Evolutionary conservation across 2,888 invertebrate genomes (phyloP).

Genomic region (Tetropium fuscum): DNA sequence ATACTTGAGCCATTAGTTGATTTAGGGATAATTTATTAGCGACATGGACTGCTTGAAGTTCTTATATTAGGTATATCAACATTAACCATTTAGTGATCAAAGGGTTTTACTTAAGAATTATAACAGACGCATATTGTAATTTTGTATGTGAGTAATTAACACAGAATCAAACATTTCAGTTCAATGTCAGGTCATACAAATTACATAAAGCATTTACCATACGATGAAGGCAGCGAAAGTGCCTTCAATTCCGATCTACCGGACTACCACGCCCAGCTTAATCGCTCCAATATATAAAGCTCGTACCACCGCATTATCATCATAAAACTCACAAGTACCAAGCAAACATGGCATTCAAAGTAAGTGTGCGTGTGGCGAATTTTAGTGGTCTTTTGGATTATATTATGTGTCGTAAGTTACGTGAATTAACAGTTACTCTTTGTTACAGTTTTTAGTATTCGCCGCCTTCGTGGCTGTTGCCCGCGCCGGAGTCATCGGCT

Average conservation of each 20-base stretch:
- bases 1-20: too few relatives aligned
- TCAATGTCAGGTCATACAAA: too few relatives aligned
- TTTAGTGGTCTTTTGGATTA: neutral
- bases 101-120: too few relatives aligned
- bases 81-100: too few relatives aligned
- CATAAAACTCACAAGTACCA: constrained; percentile 32
- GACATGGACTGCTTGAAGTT: too few relatives aligned
- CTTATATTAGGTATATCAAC: too few relatives aligned
- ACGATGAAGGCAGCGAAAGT: constrained; percentile 8
- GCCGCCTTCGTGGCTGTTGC: constrained; percentile 41
- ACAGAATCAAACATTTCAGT: too few relatives aligned
- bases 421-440: constrained; percentile 1
- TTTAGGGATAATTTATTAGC: too few relatives aligned
- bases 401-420: neutral
- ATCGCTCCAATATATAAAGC: constrained; percentile 12
- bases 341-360: constrained; percentile 52
- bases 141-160: too few relatives aligned
- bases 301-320: neutral
- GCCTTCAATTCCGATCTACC: neutral
- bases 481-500: constrained; percentile 35
- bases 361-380: constrained; percentile 27
- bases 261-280: constrained; percentile 37
- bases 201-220: constrained; percentile 1
- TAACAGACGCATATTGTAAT: too few relatives aligned
- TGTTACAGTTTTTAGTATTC: constrained; percentile 38